Conservation (phyloP, 2,888 invertebrate genomes). For the Cordilura impudica region DNA sequence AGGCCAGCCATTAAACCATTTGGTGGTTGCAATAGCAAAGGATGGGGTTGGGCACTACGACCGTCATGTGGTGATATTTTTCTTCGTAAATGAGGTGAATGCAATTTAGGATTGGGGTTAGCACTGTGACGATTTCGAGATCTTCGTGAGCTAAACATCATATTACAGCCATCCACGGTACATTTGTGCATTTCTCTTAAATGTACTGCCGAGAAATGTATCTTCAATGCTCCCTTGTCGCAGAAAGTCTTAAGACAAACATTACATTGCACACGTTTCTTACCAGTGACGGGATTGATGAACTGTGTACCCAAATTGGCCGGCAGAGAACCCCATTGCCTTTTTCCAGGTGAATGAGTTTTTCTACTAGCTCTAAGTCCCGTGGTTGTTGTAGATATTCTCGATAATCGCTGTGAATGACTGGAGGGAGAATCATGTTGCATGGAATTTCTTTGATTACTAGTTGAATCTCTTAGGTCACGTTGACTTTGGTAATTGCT, state of each 20-base stretch:
- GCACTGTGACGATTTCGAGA: slow-evolving; percentile 98
- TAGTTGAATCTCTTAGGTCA: slow-evolving; percentile 51
- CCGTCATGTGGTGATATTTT: slow-evolving; percentile 97
- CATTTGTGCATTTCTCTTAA: slow-evolving; percentile 99
- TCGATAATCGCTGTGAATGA: slow-evolving; percentile 65
- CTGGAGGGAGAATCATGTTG: slow-evolving; percentile 63
- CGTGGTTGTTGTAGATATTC: slow-evolving; percentile 67
- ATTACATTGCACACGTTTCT: slow-evolving; percentile 98
- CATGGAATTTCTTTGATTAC: slow-evolving; percentile 63
- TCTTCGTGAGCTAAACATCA: slow-evolving; percentile 98
- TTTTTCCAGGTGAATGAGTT: slow-evolving; percentile 81
- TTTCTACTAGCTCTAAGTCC: slow-evolving; percentile 71
- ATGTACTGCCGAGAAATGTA: slow-evolving; percentile 99
- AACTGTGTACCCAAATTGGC: slow-evolving; percentile 92
- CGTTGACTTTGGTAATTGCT: slow-evolving; percentile 69
- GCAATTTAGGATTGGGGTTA: slow-evolving; percentile 98
- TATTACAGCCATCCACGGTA: slow-evolving; percentile 98
- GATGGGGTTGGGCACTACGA: slow-evolving; percentile 91
- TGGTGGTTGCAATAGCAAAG: slow-evolving; percentile 86
- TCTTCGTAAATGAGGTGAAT: slow-evolving; percentile 94
- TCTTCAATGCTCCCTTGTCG: slow-evolving; percentile 99
- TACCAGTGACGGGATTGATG: slow-evolving; percentile 94
- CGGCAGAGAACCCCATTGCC: slow-evolving; percentile 89
- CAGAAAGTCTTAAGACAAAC: slow-evolving; percentile 99
- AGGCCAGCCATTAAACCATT: slow-evolving; percentile 80